Percentiles rank a stretch among this genome's conserved stretches.
Conservation (phyloP, 2,113 vertebrate species). For the Dicaeum eximium region DNA sequence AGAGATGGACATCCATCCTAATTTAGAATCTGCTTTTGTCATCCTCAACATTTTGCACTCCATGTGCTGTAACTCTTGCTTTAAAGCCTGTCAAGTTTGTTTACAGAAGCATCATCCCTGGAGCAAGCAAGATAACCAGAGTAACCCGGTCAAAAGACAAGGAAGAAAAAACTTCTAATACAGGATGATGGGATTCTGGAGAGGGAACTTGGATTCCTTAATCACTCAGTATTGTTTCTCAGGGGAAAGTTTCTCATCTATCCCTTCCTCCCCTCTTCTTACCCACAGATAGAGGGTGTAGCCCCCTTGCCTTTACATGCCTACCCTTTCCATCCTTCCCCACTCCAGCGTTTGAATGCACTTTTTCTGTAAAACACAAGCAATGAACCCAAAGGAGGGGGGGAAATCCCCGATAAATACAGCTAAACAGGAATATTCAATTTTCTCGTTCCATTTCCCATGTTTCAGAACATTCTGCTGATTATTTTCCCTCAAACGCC, state of each 20-base stretch:
- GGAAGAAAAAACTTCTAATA: background rate
- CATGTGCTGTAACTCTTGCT: background rate
- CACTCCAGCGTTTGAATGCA: background rate
- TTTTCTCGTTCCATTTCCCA: too few relatives aligned
- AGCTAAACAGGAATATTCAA: accelerated
- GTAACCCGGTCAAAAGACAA: background rate
- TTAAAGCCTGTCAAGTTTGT: background rate
- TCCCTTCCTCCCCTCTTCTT: accelerated
- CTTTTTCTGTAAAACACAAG: background rate
- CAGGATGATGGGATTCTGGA: background rate
- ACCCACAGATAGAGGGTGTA: background rate
- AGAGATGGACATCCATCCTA: background rate
- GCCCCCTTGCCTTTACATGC: background rate
- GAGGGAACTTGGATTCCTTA: background rate
- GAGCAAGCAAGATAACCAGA: background rate
- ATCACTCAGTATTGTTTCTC: background rate
- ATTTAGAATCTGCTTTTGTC: background rate
- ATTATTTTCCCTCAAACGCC: background rate
- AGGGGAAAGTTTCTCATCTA: background rate
- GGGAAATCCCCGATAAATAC: accelerated
- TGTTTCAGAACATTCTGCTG: background rate
- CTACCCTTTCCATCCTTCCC: background rate
- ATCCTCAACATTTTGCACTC: background rate
- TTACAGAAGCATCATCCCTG: background rate
- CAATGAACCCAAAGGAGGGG: background rate